Percentiles rank a stretch among this genome's conserved stretches.
Conservation (phyloP, 2,888 invertebrate species). For the Parasteatoda lunata region DNA sequence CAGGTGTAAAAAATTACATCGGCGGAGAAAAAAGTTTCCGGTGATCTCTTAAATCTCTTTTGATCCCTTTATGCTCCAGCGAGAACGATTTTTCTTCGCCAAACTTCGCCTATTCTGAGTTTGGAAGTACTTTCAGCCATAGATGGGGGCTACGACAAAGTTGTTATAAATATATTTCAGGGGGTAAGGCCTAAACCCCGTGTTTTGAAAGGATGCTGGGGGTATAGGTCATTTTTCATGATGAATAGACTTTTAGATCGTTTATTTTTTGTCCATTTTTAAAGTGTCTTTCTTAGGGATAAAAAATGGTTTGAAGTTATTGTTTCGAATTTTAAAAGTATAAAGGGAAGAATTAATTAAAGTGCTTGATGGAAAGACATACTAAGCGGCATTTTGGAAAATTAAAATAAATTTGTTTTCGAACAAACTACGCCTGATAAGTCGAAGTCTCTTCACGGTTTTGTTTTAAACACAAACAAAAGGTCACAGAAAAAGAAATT, state of each 20-base stretch:
- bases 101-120: not conserved
- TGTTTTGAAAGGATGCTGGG: not conserved
- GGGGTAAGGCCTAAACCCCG: not conserved
- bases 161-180: not conserved
- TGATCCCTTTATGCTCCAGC: conserved; percentile 15
- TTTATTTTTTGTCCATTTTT: no score
- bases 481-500: no score
- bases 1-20: conserved; percentile 52
- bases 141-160: not conserved
- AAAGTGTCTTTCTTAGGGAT: no score
- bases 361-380: no score
- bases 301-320: no score
- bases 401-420: no score
- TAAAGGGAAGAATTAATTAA: no score
- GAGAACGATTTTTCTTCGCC: conserved; percentile 27
- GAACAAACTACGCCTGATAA: no score
- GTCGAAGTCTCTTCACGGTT: no score
- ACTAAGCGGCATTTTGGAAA: no score
- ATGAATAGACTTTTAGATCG: not conserved
- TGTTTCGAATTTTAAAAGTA: no score
- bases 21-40: conserved; percentile 34
- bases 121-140: not conserved
- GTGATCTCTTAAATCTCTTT: conserved; percentile 52
- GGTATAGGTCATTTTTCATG: not conserved
- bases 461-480: no score